phyloP scores from a whole-genome alignment of 2,888 invertebrate genomes.

The Clunio marinus region DNA sequence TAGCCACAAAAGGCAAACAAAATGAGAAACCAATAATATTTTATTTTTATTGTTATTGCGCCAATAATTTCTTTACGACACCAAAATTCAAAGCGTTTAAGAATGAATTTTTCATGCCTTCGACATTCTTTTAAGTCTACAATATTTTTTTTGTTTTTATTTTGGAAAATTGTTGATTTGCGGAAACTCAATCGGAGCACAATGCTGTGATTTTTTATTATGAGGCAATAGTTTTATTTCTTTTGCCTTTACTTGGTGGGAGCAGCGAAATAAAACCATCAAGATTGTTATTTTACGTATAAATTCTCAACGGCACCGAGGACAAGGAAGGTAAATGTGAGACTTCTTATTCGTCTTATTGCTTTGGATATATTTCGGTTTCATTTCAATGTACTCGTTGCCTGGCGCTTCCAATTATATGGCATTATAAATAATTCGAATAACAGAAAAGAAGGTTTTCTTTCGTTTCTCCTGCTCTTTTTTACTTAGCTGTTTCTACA shows the following conservation, averaged over 20 bases:
- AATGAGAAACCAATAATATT: conserved; percentile 38
- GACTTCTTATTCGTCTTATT: not conserved
- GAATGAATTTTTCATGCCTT: conserved; percentile 36
- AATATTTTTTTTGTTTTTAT: not conserved
- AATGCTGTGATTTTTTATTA: conserved; percentile 16
- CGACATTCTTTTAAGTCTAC: not conserved
- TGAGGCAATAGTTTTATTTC: conserved; percentile 8
- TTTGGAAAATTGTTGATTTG: not conserved
- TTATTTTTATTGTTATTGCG: conserved; percentile 38
- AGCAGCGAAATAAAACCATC: conserved; percentile 7
- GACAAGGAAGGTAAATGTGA: conserved; percentile 19
- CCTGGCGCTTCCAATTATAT: conserved; percentile 39
- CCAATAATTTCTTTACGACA: conserved; percentile 28
- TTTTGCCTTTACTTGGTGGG: no score
- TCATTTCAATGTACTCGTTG: conserved; percentile 15
- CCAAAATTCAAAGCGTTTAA: conserved; percentile 12
- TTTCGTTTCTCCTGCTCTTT: not conserved
- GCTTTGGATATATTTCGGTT: not conserved
- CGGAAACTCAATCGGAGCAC: not conserved
- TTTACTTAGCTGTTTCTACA: no score
- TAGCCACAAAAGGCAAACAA: conserved; percentile 38
- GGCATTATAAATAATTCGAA: conserved; percentile 38
- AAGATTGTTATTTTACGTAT: not conserved
- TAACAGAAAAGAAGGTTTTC: conserved; percentile 17
- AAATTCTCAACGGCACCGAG: conserved; percentile 1